A percentile compares a stretch with the other conserved stretches of the same genome.
phyloP scores from a whole-genome alignment of 2,113 vertebrate genomes.

The Sturnus vulgaris region DNA sequence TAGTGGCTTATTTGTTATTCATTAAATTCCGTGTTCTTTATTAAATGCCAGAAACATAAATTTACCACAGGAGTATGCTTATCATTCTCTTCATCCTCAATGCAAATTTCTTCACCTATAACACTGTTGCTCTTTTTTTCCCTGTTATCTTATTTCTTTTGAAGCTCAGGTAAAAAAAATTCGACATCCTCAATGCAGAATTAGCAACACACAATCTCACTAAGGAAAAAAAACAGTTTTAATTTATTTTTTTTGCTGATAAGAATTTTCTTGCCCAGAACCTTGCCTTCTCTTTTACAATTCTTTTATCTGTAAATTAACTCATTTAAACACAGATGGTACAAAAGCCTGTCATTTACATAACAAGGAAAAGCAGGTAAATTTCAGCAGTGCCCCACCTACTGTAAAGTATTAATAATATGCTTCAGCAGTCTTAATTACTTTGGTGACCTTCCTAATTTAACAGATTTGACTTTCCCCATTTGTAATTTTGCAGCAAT shows the following conservation, averaged over 20 bases:
- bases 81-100: not conserved
- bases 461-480: conserved; percentile 69
- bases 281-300: not conserved
- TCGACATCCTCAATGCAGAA: not conserved
- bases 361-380: conserved; percentile 54
- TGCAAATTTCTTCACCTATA: not conserved
- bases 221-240: not conserved
- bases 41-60: not conserved
- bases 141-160: not conserved
- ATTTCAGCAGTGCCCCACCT: conserved; percentile 43
- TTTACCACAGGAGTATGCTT: not conserved
- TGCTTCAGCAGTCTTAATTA: conserved; percentile 77
- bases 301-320: conserved; percentile 39
- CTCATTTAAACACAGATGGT: conserved; percentile 3
- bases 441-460: conserved; percentile 74
- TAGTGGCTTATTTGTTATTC: not conserved
- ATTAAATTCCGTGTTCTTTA: not conserved
- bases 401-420: conserved; percentile 71
- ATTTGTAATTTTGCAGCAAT: conserved; percentile 73
- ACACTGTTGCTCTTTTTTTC: not conserved
- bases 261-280: not conserved
- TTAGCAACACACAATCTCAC: not conserved
- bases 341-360: conserved; percentile 14
- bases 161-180: not conserved
- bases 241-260: conserved; percentile 3